phyloP scores from a whole-genome alignment of 2,113 vertebrate species.

The Elephas maximus region DNA sequence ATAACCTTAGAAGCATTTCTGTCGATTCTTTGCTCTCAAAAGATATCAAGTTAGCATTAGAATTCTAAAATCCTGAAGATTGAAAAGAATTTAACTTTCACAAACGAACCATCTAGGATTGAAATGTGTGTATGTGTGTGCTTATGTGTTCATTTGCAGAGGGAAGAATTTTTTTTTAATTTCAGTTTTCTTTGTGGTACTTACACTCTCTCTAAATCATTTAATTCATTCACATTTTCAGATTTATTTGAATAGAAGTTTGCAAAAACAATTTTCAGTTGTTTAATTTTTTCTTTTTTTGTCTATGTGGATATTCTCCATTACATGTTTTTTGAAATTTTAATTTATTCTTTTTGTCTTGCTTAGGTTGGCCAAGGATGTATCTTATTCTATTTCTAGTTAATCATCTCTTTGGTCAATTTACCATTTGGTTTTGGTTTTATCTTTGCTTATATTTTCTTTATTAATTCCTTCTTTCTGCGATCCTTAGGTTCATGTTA shows the following conservation, averaged over 20 bases:
- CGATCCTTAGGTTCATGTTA: too few relatives aligned
- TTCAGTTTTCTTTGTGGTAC: neutral
- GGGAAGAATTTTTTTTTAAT: neutral
- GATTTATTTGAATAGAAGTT: neutral
- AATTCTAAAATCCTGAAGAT: too few relatives aligned
- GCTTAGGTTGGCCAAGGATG: neutral
- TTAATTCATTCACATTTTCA: neutral
- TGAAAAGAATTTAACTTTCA: neutral
- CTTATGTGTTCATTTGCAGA: neutral
- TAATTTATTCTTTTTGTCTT: neutral
- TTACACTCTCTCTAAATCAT: neutral
- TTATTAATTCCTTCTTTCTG: too few relatives aligned
- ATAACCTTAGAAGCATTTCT: neutral
- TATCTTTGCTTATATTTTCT: neutral
- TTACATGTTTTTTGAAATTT: neutral
- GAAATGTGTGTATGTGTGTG: neutral
- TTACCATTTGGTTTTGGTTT: neutral
- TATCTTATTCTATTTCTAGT: neutral
- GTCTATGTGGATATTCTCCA: neutral
- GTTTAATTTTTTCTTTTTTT: neutral
- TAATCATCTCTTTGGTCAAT: neutral
- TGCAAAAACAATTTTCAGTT: neutral
- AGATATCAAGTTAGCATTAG: neutral
- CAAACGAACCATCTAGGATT: too few relatives aligned
- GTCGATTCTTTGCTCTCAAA: neutral